Percentiles rank a stretch among this genome's conserved stretches.
These are phyloP conservation scores for Notoglanidium macrostoma DNA, from an alignment of 2,797 vertebrate species.

Conservation along the genomic window DNA sequence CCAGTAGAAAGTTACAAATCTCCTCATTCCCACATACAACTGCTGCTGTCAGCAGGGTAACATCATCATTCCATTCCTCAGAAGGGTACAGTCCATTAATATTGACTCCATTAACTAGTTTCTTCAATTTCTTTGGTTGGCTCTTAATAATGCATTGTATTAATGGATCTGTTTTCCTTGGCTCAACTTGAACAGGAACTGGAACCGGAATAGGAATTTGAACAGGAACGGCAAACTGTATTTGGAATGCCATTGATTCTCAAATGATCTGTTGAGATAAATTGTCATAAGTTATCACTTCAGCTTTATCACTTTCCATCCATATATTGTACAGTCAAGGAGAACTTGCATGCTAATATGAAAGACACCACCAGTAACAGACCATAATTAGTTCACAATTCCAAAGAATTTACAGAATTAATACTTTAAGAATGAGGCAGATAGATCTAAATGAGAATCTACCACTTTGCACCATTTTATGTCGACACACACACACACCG, in stretches of 20 bases:
- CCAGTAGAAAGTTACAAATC: conserved; percentile 49
- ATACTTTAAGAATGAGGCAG: too few species aligned
- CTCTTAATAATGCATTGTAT: too few species aligned
- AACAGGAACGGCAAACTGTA: background rate
- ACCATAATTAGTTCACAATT: background rate
- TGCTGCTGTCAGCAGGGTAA: too few species aligned
- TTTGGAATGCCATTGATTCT: conserved; percentile 36
- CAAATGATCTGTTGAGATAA: conserved; percentile 8
- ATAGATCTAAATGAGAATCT: too few species aligned
- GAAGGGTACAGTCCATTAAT: too few species aligned
- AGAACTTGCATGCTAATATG: background rate
- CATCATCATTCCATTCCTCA: too few species aligned
- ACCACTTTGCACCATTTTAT: too few species aligned
- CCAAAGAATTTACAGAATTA: background rate
- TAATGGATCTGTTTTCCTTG: too few species aligned
- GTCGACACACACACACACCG: too few species aligned
- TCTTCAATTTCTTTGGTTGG: too few species aligned
- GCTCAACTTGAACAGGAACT: background rate
- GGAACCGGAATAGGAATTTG: background rate
- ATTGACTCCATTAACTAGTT: too few species aligned
- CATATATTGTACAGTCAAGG: background rate
- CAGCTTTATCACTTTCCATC: background rate
- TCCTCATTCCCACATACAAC: background rate
- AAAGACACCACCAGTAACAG: background rate
- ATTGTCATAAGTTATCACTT: conserved; percentile 1